phyloP scores from a whole-genome alignment of 1,140 invertebrate species.

The roundworm (Caenorhabditis elegans) region DNA sequence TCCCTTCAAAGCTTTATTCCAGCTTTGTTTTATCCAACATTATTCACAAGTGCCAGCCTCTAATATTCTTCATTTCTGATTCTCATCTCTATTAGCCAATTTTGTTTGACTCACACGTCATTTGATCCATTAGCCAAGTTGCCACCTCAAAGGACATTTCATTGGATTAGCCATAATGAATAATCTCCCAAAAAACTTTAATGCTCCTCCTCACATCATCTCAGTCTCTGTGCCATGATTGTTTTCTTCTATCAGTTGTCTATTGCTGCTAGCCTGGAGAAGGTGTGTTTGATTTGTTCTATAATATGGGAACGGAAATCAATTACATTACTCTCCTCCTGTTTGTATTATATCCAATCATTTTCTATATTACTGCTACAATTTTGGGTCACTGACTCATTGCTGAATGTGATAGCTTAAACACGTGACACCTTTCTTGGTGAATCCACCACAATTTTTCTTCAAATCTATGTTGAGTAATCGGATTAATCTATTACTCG shows the following conservation, averaged over 20 bases:
- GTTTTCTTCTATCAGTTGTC: not conserved
- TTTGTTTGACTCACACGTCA: not conserved
- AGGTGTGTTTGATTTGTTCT: not conserved
- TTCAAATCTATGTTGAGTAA: not conserved
- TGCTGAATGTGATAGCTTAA: not conserved
- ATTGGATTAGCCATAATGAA: constrained; percentile 17
- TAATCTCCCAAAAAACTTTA: not conserved
- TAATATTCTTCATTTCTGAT: not conserved
- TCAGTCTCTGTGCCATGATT: no score
- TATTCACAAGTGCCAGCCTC: constrained; percentile 2
- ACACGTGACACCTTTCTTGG: not conserved
- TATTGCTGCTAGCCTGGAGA: not conserved
- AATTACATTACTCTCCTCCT: no score
- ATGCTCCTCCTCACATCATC: not conserved
- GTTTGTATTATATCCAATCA: no score
- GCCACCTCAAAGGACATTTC: not conserved
- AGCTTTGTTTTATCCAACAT: not conserved
- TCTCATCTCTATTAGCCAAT: not conserved
- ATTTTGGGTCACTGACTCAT: not conserved
- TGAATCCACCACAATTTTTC: no score
- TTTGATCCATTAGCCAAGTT: not conserved
- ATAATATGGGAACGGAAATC: not conserved
- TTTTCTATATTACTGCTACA: not conserved
- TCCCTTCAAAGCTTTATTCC: no score
- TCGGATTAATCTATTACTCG: not conserved